These are phyloP conservation scores for Phylloscopus trochilus DNA, from an alignment of 2,113 vertebrate species.

Conservation along the genomic window DNA sequence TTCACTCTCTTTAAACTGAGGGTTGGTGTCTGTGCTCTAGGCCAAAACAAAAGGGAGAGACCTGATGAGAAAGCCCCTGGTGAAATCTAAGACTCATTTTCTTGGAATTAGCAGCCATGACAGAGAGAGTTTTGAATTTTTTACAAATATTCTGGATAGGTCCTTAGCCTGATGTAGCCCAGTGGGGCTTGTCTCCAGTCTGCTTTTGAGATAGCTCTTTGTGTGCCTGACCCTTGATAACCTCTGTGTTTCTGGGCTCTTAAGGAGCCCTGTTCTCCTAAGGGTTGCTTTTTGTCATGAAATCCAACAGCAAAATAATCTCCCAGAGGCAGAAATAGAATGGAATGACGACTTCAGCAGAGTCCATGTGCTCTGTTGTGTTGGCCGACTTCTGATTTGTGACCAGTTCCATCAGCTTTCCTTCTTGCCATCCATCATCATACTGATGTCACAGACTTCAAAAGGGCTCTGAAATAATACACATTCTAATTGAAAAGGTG, in stretches of 20 bases:
- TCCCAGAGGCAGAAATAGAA: not conserved
- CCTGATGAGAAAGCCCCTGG: not conserved
- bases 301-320: not conserved
- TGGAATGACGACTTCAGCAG: accelerated
- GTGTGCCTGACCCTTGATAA: not conserved
- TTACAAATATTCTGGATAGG: not conserved
- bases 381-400: not conserved
- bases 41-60: not conserved
- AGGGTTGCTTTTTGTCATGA: not conserved
- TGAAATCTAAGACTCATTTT: not conserved
- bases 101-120: not conserved
- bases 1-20: not conserved
- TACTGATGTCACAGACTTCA: not conserved
- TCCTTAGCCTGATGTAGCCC: not conserved
- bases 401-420: not conserved
- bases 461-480: not conserved
- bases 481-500: not conserved
- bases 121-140: not conserved
- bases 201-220: not conserved
- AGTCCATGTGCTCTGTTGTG: not conserved
- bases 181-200: not conserved
- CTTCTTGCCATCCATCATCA: not conserved
- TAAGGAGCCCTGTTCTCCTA: not conserved
- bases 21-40: accelerated
- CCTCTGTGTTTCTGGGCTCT: not conserved